Percentiles rank a stretch among this genome's conserved stretches.
Evolutionary conservation across 2,797 vertebrate genomes (phyloP).

Genomic region (Gymnopithys bicolor): DNA sequence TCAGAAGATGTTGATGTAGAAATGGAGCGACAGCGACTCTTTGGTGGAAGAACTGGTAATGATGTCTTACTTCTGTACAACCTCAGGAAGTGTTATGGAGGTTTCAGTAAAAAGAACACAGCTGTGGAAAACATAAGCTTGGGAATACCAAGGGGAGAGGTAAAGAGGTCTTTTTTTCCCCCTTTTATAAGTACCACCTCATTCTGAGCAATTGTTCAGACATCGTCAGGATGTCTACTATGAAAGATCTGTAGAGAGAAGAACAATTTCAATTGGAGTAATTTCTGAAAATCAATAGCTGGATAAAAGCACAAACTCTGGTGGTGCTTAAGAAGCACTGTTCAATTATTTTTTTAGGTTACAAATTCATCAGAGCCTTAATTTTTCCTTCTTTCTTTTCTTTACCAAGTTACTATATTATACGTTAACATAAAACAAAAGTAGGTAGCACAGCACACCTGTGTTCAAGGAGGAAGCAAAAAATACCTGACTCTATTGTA

Average conservation of each 20-base stretch:
- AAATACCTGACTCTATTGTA: not conserved
- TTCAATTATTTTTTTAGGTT: not conserved
- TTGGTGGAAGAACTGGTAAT: conserved; percentile 51
- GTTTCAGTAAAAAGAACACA: conserved; percentile 36
- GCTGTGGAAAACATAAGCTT: conserved; percentile 73
- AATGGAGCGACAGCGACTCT: conserved; percentile 66
- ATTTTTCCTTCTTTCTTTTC: not conserved
- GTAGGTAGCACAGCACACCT: not conserved
- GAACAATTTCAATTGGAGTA: not conserved
- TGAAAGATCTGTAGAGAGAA: not conserved
- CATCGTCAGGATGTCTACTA: not conserved
- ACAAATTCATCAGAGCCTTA: not conserved
- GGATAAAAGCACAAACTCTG: not conserved
- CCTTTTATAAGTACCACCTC: not conserved
- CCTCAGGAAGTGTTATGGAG: conserved; percentile 67
- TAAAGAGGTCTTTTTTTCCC: not conserved
- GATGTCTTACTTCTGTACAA: conserved; percentile 72
- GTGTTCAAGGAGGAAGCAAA: not conserved
- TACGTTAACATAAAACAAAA: not conserved
- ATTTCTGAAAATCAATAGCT: not conserved
- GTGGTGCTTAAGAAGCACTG: not conserved
- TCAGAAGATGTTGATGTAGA: conserved; percentile 72
- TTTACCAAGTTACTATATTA: not conserved
- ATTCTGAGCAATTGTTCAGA: not conserved
- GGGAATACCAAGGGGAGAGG: conserved; percentile 76